Percentiles rank a stretch among this genome's conserved stretches.
Conservation (phyloP, 92 coral and sea anemone genomes). For the Zoanthus gigantus region DNA sequence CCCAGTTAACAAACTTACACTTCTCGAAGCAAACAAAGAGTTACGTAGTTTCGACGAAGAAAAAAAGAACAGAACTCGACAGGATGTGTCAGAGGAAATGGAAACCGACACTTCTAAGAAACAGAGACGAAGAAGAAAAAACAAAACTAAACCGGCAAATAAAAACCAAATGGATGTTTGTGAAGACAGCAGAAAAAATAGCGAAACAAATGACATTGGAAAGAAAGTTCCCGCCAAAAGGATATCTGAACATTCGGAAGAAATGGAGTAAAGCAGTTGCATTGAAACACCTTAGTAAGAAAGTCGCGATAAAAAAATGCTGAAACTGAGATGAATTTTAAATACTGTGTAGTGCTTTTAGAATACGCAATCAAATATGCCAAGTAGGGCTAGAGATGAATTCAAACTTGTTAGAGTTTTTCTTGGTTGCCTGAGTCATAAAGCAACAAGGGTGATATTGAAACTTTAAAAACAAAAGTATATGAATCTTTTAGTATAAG, state of each 20-base stretch:
- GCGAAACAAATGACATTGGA: background rate
- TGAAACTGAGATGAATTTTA: background rate
- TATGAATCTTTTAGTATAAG: too few relatives aligned
- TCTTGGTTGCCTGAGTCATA: too few relatives aligned
- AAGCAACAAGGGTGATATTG: too few relatives aligned
- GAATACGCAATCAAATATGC: too few relatives aligned
- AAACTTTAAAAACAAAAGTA: too few relatives aligned
- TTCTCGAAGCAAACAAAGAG: slow-evolving; percentile 81
- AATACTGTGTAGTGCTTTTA: too few relatives aligned
- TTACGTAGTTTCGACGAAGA: slow-evolving; percentile 61
- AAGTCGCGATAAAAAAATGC: slow-evolving; percentile 9
- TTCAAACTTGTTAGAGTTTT: too few relatives aligned
- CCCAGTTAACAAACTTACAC: slow-evolving; percentile 77
- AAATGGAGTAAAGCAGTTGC: slow-evolving; percentile 27
- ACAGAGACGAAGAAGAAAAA: slow-evolving; percentile 51
- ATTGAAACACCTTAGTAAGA: slow-evolving; percentile 13
- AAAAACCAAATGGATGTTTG: slow-evolving; percentile 38
- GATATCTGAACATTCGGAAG: background rate
- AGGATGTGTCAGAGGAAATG: slow-evolving; percentile 48
- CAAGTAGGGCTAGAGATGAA: too few relatives aligned
- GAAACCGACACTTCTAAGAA: slow-evolving; percentile 51
- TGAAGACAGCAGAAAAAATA: background rate
- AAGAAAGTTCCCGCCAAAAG: background rate
- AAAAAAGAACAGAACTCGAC: slow-evolving; percentile 50
- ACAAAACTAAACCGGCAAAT: slow-evolving; percentile 16